phyloP scores from a whole-genome alignment of 1,140 invertebrate genomes.

The Drosophila oshimai region DNA sequence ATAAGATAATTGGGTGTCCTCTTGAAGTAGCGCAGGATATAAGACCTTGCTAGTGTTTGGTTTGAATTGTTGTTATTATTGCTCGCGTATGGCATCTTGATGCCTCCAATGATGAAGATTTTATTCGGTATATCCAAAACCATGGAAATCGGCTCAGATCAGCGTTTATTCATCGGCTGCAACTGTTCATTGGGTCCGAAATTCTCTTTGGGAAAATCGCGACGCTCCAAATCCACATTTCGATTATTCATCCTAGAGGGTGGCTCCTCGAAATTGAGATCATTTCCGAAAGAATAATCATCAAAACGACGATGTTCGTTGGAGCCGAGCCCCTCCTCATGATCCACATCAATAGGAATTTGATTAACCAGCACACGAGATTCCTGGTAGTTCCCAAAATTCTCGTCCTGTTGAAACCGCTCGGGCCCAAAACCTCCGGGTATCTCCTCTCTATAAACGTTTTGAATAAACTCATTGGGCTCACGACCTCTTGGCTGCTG shows the following conservation, averaged over 20 bases:
- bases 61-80: too few relatives aligned
- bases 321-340: too few relatives aligned
- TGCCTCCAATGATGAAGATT: conserved; percentile 18
- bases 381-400: too few relatives aligned
- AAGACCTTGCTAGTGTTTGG: too few relatives aligned
- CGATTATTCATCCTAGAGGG: not conserved
- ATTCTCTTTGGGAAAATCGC: not conserved
- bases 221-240: too few relatives aligned
- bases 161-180: not conserved
- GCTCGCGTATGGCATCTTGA: conserved; percentile 4
- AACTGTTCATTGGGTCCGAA: not conserved
- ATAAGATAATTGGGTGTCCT: not conserved
- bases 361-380: not conserved
- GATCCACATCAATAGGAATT: too few relatives aligned
- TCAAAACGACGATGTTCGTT: too few relatives aligned
- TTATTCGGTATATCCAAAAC: not conserved
- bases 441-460: not conserved
- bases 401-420: too few relatives aligned
- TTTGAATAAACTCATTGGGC: not conserved
- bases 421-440: not conserved
- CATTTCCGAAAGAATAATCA: too few relatives aligned
- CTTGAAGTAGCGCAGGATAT: conserved; percentile 11
- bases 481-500: not conserved
- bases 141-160: not conserved
- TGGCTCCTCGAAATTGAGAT: not conserved